Evolutionary conservation across 2,797 vertebrate genomes (phyloP).

Genomic region (Falco rusticolus): DNA sequence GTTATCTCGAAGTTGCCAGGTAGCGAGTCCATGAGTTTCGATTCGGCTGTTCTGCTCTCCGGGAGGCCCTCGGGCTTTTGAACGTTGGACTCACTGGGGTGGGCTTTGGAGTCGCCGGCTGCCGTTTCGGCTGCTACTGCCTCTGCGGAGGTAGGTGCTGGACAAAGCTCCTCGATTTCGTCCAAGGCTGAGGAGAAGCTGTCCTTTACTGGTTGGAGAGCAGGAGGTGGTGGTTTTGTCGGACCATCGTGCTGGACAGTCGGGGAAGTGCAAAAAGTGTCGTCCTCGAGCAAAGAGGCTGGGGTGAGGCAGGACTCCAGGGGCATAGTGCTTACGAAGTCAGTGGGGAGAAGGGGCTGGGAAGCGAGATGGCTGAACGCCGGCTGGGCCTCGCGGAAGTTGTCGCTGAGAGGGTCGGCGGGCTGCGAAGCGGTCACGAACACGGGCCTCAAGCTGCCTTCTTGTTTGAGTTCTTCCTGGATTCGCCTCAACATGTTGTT

Average conservation of each 20-base stretch:
- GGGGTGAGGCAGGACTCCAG: conserved; percentile 95
- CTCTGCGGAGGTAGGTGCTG: conserved; percentile 90
- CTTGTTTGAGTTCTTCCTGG: conserved; percentile 96
- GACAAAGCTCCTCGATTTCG: conserved; percentile 92
- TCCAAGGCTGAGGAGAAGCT: conserved; percentile 89
- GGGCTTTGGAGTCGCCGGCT: conserved; percentile 77
- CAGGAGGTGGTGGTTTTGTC: conserved; percentile 73
- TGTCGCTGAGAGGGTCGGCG: conserved; percentile 85
- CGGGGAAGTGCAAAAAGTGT: conserved; percentile 86
- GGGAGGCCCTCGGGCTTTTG: conserved; percentile 81
- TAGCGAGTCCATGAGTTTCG: conserved; percentile 85
- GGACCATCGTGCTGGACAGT: conserved; percentile 72
- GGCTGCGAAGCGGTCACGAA: conserved; percentile 86
- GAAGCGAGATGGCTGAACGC: conserved; percentile 82
- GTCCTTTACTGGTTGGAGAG: conserved; percentile 80
- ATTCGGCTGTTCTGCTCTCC: conserved; percentile 81
- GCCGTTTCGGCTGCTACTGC: conserved; percentile 66
- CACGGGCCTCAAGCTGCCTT: conserved; percentile 89
- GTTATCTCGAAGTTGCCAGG: conserved; percentile 87
- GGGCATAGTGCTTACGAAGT: conserved; percentile 79
- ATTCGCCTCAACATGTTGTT: conserved; percentile 99
- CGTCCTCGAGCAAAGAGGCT: conserved; percentile 92
- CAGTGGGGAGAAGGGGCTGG: conserved; percentile 72
- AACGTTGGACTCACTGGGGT: conserved; percentile 66
- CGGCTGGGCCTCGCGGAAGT: conserved; percentile 88